Evolutionary conservation across 2,113 vertebrate species (phyloP), one percentile per base, ranked within the genome.

Genomic region (Origma solitaria): DNA sequence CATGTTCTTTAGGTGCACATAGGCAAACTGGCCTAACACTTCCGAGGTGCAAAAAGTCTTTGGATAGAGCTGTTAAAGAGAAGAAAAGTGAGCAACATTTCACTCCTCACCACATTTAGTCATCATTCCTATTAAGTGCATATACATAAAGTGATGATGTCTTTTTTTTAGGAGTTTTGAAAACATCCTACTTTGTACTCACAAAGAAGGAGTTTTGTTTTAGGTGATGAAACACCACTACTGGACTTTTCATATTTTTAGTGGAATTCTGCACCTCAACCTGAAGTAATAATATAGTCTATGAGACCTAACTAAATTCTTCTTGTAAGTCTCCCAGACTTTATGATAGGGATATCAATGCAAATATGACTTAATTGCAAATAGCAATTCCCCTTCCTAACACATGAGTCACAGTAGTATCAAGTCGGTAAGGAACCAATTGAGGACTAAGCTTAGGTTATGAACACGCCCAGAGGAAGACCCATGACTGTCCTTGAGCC

Each of bases 131-230:
- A 24, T 40, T 60, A 64, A 50, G 19, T 37, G 22, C 0, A 1
- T 61, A 21, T 22, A 22, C 0, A 0, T 19, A 22, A 40, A 65
- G 7, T 31, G n/a, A n/a, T n/a, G n/a, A n/a, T n/a, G n/a, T n/a
- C n/a, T n/a, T n/a, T n/a, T n/a, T 77, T 54, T 4, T 8, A 65
- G 10, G 49, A 78, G 38, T 54, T 94, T 90, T 51, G 73, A 53
- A 84, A 88, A n/a, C 49, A 28, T 45, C 28, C 21, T 66, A 3
- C 38, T 92, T 70, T 31, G 10, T 30, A 28, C 33, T 95, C 21
- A 2, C 17, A 53, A 53, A 78, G 16, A 38, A 57, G 13, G 13
- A 49, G 13, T 47, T 71, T 68, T 75, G 50, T 7, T 93, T 44
- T 37, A 73, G 60, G 8, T 50, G 21, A 69, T 47, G 70, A 50